Percentiles rank a stretch among this genome's conserved stretches.
phyloP scores from a whole-genome alignment of 2,888 invertebrate genomes.

The Pollenia griseotomentosa region DNA sequence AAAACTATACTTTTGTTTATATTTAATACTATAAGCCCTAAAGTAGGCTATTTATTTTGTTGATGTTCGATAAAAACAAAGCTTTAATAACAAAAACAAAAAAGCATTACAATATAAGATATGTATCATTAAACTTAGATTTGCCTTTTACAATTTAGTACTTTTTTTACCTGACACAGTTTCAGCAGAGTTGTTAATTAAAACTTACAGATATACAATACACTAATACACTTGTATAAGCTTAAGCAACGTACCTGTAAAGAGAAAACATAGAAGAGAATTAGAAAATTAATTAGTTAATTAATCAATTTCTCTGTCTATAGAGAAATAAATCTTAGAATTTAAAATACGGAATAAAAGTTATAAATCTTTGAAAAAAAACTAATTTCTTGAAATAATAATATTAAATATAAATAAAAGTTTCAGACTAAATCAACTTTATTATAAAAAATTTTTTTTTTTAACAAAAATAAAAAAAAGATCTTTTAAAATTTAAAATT shows the following conservation, averaged over 20 bases:
- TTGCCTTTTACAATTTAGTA: constrained; percentile 50
- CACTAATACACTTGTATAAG: not conserved
- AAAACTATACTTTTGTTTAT: constrained; percentile 47
- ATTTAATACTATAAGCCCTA: constrained; percentile 54
- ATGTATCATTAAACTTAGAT: constrained; percentile 29
- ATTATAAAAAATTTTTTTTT: too few relatives aligned
- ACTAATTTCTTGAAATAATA: too few relatives aligned
- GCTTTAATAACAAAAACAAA: constrained; percentile 10
- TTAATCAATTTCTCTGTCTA: constrained; percentile 9
- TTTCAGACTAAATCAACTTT: too few relatives aligned
- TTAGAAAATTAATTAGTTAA: constrained; percentile 50
- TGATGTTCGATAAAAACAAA: constrained; percentile 29
- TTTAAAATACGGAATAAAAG: not conserved
- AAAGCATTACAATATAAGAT: not conserved
- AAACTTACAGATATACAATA: not conserved
- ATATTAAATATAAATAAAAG: too few relatives aligned
- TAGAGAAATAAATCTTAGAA: constrained; percentile 35
- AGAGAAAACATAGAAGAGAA: constrained; percentile 19
- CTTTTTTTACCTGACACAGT: constrained; percentile 59
- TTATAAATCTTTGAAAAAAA: too few relatives aligned
- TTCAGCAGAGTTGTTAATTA: constrained; percentile 43
- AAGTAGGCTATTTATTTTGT: constrained; percentile 60
- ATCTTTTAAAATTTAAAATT: not conserved
- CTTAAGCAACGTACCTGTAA: constrained; percentile 32
- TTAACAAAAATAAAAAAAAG: too few relatives aligned